phyloP scores from a whole-genome alignment of 1,140 invertebrate species.

The Drosophila athabasca region DNA sequence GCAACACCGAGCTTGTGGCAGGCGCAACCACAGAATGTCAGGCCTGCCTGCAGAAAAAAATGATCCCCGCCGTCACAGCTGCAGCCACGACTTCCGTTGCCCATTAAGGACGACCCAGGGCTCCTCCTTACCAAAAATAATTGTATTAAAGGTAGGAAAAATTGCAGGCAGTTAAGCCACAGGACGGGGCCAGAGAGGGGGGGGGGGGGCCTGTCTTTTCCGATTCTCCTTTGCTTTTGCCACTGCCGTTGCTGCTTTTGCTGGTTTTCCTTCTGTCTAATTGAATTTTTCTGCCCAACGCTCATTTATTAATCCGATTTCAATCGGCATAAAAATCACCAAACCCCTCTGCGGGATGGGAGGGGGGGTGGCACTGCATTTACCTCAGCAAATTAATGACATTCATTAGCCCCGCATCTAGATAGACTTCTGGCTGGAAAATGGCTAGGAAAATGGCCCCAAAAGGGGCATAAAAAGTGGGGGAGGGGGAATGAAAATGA shows the following conservation, averaged over 20 bases:
- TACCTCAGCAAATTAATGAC: constrained; percentile 61
- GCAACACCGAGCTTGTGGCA: constrained; percentile 10
- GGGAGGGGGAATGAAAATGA: constrained; percentile 10
- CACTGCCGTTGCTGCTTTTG: not conserved
- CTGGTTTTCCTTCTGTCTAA: constrained; percentile 41
- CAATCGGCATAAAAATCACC: constrained; percentile 58
- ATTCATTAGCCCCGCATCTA: constrained; percentile 73
- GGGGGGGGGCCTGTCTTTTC: not conserved
- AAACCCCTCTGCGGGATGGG: constrained; percentile 18
- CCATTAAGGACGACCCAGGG: constrained; percentile 53
- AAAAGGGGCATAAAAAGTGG: constrained; percentile 17
- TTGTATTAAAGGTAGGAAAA: constrained; percentile 72
- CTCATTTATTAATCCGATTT: constrained; percentile 82
- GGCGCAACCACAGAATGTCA: constrained; percentile 62
- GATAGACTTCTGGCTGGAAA: constrained; percentile 49
- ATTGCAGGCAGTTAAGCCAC: constrained; percentile 66
- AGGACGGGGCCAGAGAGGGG: not conserved
- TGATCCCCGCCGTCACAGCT: constrained; percentile 28
- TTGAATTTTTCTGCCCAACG: constrained; percentile 69
- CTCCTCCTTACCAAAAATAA: constrained; percentile 41
- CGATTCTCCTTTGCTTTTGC: not conserved
- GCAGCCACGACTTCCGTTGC: constrained; percentile 58
- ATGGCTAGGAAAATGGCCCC: not conserved
- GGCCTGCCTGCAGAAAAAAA: constrained; percentile 59
- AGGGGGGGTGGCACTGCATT: constrained; percentile 18